Evolutionary conservation across 2,113 vertebrate species (phyloP).

Genomic region (Pelmatolapia mariae): DNA sequence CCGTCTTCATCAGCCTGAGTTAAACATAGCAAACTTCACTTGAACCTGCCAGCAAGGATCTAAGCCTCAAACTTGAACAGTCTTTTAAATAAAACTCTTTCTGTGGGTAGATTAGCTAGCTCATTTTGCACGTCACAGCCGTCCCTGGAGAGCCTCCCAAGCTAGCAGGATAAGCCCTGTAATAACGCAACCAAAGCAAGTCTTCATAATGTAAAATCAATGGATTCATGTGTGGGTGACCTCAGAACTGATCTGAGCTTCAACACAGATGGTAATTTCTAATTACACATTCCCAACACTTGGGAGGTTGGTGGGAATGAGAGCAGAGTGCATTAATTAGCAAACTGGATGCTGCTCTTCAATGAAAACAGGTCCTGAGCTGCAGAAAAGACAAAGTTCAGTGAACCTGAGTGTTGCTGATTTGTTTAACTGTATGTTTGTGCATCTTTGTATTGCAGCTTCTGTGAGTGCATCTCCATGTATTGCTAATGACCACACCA

Average conservation of each 20-base stretch:
- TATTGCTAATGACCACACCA: background rate
- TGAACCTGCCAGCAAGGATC: background rate
- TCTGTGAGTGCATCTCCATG: background rate
- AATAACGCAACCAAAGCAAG: background rate
- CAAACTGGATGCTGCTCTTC: background rate
- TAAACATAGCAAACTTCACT: background rate
- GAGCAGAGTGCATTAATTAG: background rate
- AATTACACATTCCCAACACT: constrained; percentile 9
- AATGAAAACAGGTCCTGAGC: background rate
- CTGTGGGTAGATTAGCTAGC: background rate
- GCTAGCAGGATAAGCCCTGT: background rate
- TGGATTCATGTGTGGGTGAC: background rate
- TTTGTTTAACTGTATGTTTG: background rate
- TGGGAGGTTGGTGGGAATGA: background rate
- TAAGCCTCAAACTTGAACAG: background rate
- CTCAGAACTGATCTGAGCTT: background rate
- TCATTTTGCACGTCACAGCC: background rate
- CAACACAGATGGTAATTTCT: constrained; percentile 22
- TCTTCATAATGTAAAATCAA: background rate
- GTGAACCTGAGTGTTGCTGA: background rate
- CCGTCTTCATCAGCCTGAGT: background rate
- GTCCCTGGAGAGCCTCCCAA: background rate
- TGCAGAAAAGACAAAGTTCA: background rate
- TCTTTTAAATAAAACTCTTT: background rate
- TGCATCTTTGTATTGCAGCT: background rate